Base-by-base conservation (phyloP, 2,888 invertebrate species). In the Aporophyla lueneburgensis region DNA sequence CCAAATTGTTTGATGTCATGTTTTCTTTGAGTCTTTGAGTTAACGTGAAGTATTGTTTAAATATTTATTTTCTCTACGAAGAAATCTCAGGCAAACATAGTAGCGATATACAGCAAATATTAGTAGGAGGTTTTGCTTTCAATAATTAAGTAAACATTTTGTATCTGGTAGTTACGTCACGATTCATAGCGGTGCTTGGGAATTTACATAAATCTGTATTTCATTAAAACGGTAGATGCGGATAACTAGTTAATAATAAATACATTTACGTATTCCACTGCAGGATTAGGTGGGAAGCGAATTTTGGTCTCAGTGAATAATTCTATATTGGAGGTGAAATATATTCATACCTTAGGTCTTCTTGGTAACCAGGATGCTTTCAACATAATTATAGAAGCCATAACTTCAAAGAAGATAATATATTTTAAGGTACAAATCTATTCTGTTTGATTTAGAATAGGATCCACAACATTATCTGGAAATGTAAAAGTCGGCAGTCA, bases 181-280 rank as follows among this genome's bases (percentile, higher is more conserved):
- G 81, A 84, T 76, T 84, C 86, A 86, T 81, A 70, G 79, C 85
- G 65, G 76, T 86, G 71, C 59, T 81, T 61, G 46, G 40, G 69
- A 79, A 88, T 88, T 87, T 78, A 84, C 88, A 86, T 87, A 86
- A 86, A 87, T 87, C 85, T 76, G 85, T 84, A 77, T 80, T 85
- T 82, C 78, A 87, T 87, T 83, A 83, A 85, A 85, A 84, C 74
- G 65, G 68, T 75, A 79, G 88, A 80, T 76, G 70, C 69, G 83
- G 69, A 82, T 87, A 87, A 76, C 76, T 80, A 67, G 83, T 85
- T 77, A 75, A 78, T 88, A 88, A 87, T 87, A 88, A 85, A 88
- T 80, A 85, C 63, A 79, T 85, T 87, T 83, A 88, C 67, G 80
- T 79, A 87, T 88, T 78, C 76, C 67, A 71, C 70, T 75, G 59